Evolutionary conservation across 2,888 invertebrate genomes (phyloP).

Genomic region (Leucozona laternaria): DNA sequence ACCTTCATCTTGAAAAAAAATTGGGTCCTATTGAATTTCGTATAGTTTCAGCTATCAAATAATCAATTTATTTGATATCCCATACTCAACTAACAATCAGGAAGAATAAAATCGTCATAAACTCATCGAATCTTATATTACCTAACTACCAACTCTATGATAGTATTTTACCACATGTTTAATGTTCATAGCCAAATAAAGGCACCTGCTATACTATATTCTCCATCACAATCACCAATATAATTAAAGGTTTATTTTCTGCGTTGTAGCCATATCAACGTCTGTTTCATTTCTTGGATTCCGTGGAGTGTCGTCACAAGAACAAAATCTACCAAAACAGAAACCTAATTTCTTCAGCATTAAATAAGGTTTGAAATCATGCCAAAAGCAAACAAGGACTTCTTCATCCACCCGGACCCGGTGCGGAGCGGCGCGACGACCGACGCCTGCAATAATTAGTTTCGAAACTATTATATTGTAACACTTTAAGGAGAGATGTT

Average conservation of each 20-base stretch:
- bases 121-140: not conserved
- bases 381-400: slow-evolving; percentile 25
- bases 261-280: slow-evolving; percentile 29
- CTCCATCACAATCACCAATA: not conserved
- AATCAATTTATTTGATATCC: not conserved
- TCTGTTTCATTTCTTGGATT: slow-evolving; percentile 21
- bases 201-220: not conserved
- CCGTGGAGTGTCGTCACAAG: not conserved
- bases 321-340: slow-evolving; percentile 7
- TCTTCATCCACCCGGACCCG: not conserved
- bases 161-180: not conserved
- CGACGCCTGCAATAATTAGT: slow-evolving; percentile 55
- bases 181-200: not conserved
- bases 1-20: not conserved
- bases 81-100: not conserved
- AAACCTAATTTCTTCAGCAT: slow-evolving; percentile 1
- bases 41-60: not conserved
- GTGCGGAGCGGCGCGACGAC: too few species aligned
- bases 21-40: not conserved
- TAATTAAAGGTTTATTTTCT: not conserved
- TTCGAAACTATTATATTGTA: slow-evolving; percentile 42
- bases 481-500: slow-evolving; percentile 29
- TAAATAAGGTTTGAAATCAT: not conserved
- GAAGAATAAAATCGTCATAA: not conserved
- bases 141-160: not conserved